These are phyloP conservation scores for Caenorhabditis wallacei DNA, from an alignment of 2,888 invertebrate genomes.

Conservation along the genomic window DNA sequence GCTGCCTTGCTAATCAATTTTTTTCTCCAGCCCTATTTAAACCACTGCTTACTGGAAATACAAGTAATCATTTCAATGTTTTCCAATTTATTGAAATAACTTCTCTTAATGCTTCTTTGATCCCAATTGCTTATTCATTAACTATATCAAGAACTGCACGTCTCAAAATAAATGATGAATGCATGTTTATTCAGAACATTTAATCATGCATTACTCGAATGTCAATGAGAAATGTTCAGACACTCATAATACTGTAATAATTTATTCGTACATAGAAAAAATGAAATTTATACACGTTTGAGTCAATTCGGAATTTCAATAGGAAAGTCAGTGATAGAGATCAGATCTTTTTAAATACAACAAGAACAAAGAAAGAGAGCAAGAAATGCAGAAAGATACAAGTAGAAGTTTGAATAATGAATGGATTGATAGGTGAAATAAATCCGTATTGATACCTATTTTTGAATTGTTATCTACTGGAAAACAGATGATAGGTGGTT, in stretches of 20 bases:
- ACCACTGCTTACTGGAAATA: too few species aligned
- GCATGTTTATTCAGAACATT: conserved; percentile 30
- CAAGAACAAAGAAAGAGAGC: conserved; percentile 11
- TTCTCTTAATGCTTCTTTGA: conserved; percentile 3
- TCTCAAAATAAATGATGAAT: conserved; percentile 10
- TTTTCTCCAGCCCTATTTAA: too few species aligned
- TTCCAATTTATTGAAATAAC: not conserved
- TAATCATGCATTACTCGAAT: conserved; percentile 40
- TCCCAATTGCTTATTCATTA: conserved; percentile 9
- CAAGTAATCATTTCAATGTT: too few species aligned
- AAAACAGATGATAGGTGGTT: not conserved
- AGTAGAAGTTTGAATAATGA: conserved; percentile 27
- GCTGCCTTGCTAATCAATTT: too few species aligned
- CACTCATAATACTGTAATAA: conserved; percentile 10
- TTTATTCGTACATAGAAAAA: conserved; percentile 25
- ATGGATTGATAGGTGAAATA: not conserved
- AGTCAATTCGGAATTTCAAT: conserved; percentile 12
- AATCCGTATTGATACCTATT: conserved; percentile 47
- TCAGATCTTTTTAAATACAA: conserved; percentile 17
- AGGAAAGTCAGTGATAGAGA: conserved; percentile 3
- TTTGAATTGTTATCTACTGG: conserved; percentile 2
- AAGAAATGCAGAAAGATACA: conserved; percentile 44
- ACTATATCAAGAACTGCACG: conserved; percentile 26
- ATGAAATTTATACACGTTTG: conserved; percentile 21
- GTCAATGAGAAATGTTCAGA: conserved; percentile 9